Conservation (phyloP, 2,113 vertebrate genomes). For the Alexandromys fortis region DNA sequence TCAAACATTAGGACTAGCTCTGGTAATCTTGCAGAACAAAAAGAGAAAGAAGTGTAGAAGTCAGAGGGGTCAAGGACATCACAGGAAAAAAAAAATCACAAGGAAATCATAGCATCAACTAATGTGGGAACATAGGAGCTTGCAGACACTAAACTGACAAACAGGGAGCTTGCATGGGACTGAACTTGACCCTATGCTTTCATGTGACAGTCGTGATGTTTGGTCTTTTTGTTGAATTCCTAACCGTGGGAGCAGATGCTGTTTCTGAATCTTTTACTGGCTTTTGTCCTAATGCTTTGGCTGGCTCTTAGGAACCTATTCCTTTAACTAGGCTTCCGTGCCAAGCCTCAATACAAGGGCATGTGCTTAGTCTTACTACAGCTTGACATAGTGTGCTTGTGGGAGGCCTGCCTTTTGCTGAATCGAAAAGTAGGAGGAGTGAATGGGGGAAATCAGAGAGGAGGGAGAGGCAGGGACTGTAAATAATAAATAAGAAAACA, state of each 20-base stretch:
- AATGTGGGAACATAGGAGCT: too few species aligned
- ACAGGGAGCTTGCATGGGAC: too few species aligned
- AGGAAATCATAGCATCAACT: too few species aligned
- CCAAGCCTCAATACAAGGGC: background rate
- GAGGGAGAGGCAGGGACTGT: background rate
- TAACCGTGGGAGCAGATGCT: background rate
- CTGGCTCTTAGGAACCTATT: background rate
- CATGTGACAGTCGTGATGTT: background rate
- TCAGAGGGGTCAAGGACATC: too few species aligned
- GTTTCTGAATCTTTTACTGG: background rate
- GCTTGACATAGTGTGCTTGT: background rate
- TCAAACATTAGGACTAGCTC: too few species aligned
- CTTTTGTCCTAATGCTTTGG: background rate
- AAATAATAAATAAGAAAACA: too few species aligned
- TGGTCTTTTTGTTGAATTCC: background rate
- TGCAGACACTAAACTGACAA: too few species aligned
- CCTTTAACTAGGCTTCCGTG: background rate
- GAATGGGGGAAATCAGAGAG: background rate
- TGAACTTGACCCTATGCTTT: too few species aligned
- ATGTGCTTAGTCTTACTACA: background rate
- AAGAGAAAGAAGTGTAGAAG: too few species aligned
- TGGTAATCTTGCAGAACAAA: too few species aligned
- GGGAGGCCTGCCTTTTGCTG: background rate
- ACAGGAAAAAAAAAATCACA: too few species aligned
- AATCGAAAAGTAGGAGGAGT: background rate